Base-by-base conservation (phyloP, 2,113 vertebrate species). In the Gnathonemus longibarbis region DNA sequence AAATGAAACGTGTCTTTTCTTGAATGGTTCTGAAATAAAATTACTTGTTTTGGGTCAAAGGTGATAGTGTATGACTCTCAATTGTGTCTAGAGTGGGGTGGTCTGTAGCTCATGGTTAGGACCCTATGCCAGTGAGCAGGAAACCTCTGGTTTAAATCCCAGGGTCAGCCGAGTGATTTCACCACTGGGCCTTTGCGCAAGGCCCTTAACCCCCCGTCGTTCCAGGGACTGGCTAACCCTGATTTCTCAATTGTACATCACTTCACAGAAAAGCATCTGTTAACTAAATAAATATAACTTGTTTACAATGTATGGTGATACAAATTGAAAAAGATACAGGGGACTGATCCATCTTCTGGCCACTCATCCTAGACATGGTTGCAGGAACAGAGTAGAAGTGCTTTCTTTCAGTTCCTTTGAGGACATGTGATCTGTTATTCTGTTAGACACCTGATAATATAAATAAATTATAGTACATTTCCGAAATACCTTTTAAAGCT, bases 1-100 rank as follows among this genome's bases (percentile, higher is more conserved):
- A 62, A 74, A 62, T 31, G n/a, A 24, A 90, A 74, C 89, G 70
- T 39, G 89, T 87, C 56, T 50, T n/a, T 87, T 90, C 84, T 90
- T 87, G 89, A 90, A 27, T 17, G 27, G n/a, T 39, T 84, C 53
- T n/a, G 52, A 39, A 56, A 31, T 56, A 58, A 39, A 46, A 56
- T 24, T 24, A 80, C 35, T 80, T 80, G 74, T 80, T 52, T 50
- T 21, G 58, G 53, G 84, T 10, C 52, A 46, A 46, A 80, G 46
- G 45, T 31, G 11, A 21, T 10, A 80, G 24, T 53, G 70, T 53
- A 13, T 89, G 24, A 66, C 24, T 5, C 15, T 15, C 3, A 46
- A 9, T 42, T 39, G 10, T 70, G 3, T 70, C 62, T 31, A 31
- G 62, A 70, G 27, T 9, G 7, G 58, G 62, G 62, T 70, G 62